Base-by-base conservation (phyloP, 2,888 invertebrate genomes). In the Thecocarcelia acutangulata region DNA sequence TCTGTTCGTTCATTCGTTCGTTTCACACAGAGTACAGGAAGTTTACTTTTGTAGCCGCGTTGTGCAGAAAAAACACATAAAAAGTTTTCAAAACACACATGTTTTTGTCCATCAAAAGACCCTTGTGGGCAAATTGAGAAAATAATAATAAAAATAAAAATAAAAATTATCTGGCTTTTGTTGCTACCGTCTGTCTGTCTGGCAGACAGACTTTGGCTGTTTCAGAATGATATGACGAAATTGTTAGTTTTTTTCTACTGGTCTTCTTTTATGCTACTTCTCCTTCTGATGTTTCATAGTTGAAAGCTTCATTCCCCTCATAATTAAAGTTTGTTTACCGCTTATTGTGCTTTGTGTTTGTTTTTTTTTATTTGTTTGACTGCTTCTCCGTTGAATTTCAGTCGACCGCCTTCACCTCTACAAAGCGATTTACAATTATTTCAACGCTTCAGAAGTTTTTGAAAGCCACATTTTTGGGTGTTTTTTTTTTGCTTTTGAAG, bases 371-470 rank as follows among this genome's bases (percentile, higher is more conserved):
- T 21, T 9, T 12, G 44, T 58, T 24, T 19, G n/a, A 9, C 28
- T 13, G 44, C n/a, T n/a, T n/a, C n/a, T n/a, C n/a, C n/a, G n/a
- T n/a, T n/a, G n/a, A n/a, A n/a, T n/a, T n/a, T 13, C 40, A 11
- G 3, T 12, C 44, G 33, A 75, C 69, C 52, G 59, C 73, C 64
- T 17, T 50, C 40, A 21, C 13, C n/a, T 21, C 19, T 37, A 58
- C 42, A 24, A 64, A 42, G 24, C 4, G 52, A 66, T 74, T 59
- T 61, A 64, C 64, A 73, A 82, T 74, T 52, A 69, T 58, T 82
- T 82, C 69, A 74, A 82, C 40, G 81, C 81, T 82, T 78, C 74
- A 78, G 77, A 63, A 82, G 82, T 82, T 77, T 73, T 73, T 40
- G 15, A 28, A 19, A 61, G 15, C 37, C 46, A 15, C 40, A 19